phyloP scores from a whole-genome alignment of 2,113 vertebrate genomes.

The Vanacampus margaritifer region DNA sequence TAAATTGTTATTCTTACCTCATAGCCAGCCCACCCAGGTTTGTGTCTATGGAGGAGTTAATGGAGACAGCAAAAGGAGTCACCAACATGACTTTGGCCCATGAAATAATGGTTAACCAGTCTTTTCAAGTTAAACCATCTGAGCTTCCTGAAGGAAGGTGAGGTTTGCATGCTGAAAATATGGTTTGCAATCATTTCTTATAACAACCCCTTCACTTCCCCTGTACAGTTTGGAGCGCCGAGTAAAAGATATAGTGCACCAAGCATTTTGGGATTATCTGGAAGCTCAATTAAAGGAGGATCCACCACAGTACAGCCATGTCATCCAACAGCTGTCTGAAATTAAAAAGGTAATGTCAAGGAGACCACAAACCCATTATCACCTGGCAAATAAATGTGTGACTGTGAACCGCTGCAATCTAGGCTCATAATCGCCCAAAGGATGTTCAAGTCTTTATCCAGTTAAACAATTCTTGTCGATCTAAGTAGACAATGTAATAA shows the following conservation, averaged over 20 bases:
- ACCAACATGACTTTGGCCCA: conserved; percentile 96
- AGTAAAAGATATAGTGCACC: conserved; percentile 92
- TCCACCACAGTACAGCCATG: conserved; percentile 73
- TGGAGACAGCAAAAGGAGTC: conserved; percentile 89
- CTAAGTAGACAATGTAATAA: not conserved
- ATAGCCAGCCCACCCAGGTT: conserved; percentile 83
- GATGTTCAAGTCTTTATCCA: not conserved
- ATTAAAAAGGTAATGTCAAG: conserved; percentile 68
- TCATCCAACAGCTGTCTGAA: conserved; percentile 67
- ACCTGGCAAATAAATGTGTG: not conserved
- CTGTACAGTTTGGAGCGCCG: conserved; percentile 82
- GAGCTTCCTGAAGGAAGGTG: conserved; percentile 88
- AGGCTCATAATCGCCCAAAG: not conserved
- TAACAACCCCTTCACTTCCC: not conserved
- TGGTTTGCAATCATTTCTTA: not conserved
- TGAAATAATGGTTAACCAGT: conserved; percentile 87
- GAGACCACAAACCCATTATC: not conserved
- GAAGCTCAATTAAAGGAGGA: conserved; percentile 85
- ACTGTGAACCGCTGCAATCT: not conserved
- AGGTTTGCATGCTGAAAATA: conserved; percentile 13
- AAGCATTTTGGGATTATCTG: conserved; percentile 95
- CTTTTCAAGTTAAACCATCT: conserved; percentile 83
- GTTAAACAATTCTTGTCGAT: not conserved
- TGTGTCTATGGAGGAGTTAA: conserved; percentile 86
- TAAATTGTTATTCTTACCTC: conserved; percentile 24